Conservation (phyloP, 1,140 invertebrate species). For the Andricus grossulariae region DNA sequence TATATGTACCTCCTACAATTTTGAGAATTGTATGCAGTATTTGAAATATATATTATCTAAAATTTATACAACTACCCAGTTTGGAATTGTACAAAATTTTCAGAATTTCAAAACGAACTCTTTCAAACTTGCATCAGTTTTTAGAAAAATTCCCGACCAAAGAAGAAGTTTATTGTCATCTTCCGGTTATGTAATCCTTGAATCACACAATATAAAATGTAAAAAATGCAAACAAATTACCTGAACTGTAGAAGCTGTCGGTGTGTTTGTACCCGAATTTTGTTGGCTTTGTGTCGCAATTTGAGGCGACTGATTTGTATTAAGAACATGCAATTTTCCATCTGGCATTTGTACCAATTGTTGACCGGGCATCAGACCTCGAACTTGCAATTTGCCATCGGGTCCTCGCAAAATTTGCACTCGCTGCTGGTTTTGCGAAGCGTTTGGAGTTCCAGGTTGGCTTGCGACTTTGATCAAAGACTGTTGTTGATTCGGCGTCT, state of each 20-base stretch:
- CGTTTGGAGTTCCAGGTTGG: constrained; percentile 51
- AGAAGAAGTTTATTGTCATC: too few species aligned
- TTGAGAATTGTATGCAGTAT: too few species aligned
- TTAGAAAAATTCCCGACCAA: too few species aligned
- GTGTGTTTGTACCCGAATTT: constrained; percentile 48
- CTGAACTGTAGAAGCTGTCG: constrained; percentile 37
- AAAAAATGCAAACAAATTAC: too few species aligned
- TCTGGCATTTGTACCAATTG: constrained; percentile 94
- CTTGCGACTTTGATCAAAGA: constrained; percentile 71
- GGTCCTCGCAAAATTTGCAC: constrained; percentile 93
- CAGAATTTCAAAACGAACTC: too few species aligned
- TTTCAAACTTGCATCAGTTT: too few species aligned
- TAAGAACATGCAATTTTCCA: constrained; percentile 93
- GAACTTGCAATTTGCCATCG: constrained; percentile 93
- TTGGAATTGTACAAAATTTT: too few species aligned
- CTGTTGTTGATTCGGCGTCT: constrained; percentile 69
- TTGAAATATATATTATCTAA: too few species aligned
- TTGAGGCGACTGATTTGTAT: constrained; percentile 74
- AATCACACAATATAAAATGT: too few species aligned
- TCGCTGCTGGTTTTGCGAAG: constrained; percentile 79
- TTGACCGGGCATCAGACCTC: constrained; percentile 94
- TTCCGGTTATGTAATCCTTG: too few species aligned
- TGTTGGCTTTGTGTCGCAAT: constrained; percentile 53
- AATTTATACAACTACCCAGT: too few species aligned
- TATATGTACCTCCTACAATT: too few species aligned